Evolutionary conservation across 92 coral and sea anemone species (phyloP).

Genomic region (Metridium senile): DNA sequence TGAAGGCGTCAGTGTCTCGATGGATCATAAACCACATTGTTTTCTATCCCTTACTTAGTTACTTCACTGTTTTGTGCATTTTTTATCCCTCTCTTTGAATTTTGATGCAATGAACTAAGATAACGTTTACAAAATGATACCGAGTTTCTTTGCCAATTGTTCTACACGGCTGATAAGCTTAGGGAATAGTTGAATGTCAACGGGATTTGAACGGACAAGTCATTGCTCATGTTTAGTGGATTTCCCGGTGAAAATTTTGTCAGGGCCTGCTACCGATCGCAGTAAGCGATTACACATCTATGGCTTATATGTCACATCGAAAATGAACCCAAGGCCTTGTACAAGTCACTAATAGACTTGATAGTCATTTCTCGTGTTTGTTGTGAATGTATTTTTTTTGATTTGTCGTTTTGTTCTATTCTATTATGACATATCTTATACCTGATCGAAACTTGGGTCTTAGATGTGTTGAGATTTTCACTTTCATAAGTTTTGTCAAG

Average conservation of each 20-base stretch:
- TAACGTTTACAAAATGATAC: constrained; percentile 15
- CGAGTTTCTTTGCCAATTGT: constrained; percentile 3
- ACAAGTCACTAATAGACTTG: too few species aligned
- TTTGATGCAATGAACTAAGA: constrained; percentile 17
- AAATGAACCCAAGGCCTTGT: background rate
- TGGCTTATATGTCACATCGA: background rate
- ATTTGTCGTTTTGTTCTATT: too few species aligned
- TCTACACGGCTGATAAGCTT: constrained; percentile 11
- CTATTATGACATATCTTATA: background rate
- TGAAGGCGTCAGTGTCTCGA: background rate
- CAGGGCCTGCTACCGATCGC: background rate
- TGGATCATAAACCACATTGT: constrained; percentile 33
- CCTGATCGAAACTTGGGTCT: background rate
- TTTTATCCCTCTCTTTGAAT: constrained; percentile 21
- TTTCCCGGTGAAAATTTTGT: background rate
- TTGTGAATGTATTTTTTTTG: too few species aligned
- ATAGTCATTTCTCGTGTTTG: too few species aligned
- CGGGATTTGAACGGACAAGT: constrained; percentile 8
- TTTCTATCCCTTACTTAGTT: background rate
- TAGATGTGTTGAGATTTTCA: background rate
- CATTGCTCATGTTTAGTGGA: background rate
- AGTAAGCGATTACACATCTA: background rate
- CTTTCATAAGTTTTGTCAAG: background rate
- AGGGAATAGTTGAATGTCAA: background rate
- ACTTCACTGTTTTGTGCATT: constrained; percentile 12